Evolutionary conservation across 2,888 invertebrate species (phyloP).

Genomic region (Chouioia cunea): DNA sequence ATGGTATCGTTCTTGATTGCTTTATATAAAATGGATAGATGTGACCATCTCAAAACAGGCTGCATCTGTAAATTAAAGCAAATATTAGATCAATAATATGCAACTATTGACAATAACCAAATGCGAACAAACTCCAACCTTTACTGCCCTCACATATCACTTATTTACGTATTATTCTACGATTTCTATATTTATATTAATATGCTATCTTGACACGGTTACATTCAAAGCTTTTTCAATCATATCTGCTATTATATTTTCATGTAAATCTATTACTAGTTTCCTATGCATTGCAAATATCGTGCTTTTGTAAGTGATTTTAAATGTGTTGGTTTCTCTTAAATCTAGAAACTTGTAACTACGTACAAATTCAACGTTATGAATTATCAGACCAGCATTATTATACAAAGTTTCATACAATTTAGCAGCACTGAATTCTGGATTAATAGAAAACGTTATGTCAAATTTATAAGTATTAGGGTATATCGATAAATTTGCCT

Average conservation of each 20-base stretch:
- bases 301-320: slow-evolving; percentile 64
- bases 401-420: slow-evolving; percentile 61
- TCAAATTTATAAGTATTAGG: slow-evolving; percentile 61
- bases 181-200: background rate
- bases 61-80: slow-evolving; percentile 43
- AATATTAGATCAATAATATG: slow-evolving; percentile 13
- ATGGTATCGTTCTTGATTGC: slow-evolving; percentile 11
- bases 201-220: slow-evolving; percentile 44
- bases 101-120: background rate
- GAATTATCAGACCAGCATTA: slow-evolving; percentile 61
- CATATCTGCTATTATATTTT: slow-evolving; percentile 59
- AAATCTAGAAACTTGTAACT: slow-evolving; percentile 57
- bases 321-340: slow-evolving; percentile 60
- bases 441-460: slow-evolving; percentile 58
- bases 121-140: slow-evolving; percentile 24
- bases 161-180: too few species aligned
- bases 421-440: slow-evolving; percentile 51
- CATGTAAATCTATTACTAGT: slow-evolving; percentile 63
- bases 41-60: slow-evolving; percentile 17
- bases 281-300: slow-evolving; percentile 61
- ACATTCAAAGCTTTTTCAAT: slow-evolving; percentile 54
- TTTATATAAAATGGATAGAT: slow-evolving; percentile 16
- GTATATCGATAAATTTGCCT: slow-evolving; percentile 42
- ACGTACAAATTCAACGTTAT: slow-evolving; percentile 58
- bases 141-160: background rate